Base-by-base conservation (phyloP, 2,888 invertebrate species). In the Beris chalybata region DNA sequence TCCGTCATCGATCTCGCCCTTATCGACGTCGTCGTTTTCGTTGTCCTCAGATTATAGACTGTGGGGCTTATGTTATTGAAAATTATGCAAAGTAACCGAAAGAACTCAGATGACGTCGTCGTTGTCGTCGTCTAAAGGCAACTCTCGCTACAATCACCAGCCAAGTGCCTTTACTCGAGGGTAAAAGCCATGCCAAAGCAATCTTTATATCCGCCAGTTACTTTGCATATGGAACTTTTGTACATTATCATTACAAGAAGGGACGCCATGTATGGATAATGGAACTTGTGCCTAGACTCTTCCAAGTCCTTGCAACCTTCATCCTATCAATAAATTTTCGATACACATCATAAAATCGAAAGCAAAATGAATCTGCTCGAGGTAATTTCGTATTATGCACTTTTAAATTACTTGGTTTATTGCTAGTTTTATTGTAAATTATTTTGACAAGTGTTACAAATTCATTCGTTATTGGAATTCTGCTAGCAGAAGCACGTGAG, bases 1-100 rank as follows among this genome's bases (percentile, higher is more conserved):
- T 65, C 54, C 38, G 53, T 63, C 63, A 68, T 66, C 64, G 66
- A 68, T 58, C 52, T 66, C 66, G 66, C 58, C 66, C 68, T 66
- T 66, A 66, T 64, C 61, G 47, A 38, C 48, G 48, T 43, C 15
- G 11, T 59, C 48, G 30, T 48, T 32, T 5, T 11, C 15, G 38
- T 9, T 61, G 55, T 38, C n/a, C 13, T 15, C 29, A 4, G 31
- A 7, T 15, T 13, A 31, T 50, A 9, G 30, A 30, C n/a, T 31
- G 58, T 57, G 52, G 38, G 44, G 38, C 63, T 66, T 29, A 47
- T 68, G 66, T 68, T 68, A 68, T 68, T 68, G 68, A 68, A 68
- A 68, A 68, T 68, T 68, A 66, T 68, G 68, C 66, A 65, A 68
- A 68, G 52, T 53, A 68, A 57, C 31, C 63, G 32, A 57, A 57